Evolutionary conservation across 2,888 invertebrate genomes (phyloP), one percentile per base, ranked within the genome.

Genomic region (Protonemura montana): DNA sequence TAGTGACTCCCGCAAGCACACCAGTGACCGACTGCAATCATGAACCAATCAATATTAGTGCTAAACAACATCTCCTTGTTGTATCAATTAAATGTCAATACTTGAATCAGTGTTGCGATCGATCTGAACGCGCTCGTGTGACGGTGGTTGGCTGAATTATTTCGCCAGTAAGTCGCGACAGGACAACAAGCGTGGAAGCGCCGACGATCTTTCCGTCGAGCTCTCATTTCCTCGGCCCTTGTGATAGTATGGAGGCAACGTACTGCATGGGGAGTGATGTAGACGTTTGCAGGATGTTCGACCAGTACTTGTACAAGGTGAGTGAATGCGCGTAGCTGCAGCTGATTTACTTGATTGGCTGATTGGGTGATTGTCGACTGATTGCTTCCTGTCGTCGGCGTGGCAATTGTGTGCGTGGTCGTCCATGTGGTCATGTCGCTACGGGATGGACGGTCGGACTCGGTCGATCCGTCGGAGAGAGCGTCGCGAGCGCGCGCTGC

Each of bases 301-400:
- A 94, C 91, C 94, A 94, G 92, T 94, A 94, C 91, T 91, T 94
- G 89, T 94, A 94, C 91, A 94, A 94, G 94, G 94, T 94, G 91
- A 90, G 91, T 89, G 28, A 27, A 21, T n/a, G 27, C 82, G 16
- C 7, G 35, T 35, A 6, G 35, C 35, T 3, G 35, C 35, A 6
- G 81, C 29, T 29, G 25, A 81, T 81, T 29, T 7, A 13, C 16
- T 28, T 28, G 81, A 81, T 28, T 29, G 29, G 81, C 6, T 29
- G 81, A 30, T 81, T 81, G 81, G 59, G 16, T 59, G 59, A 59
- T 59, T 59, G 59, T 16, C 59, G 13, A 21, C 21, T 59, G 59
- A 59, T 59, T 59, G 59, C 59, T 59, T 59, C 59, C 59, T 59
- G 59, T 59, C 59, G 59, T 21, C 21, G 59, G 59, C 21, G 59